A percentile compares a stretch with the other conserved stretches of the same genome.
Conservation (phyloP, 2,888 invertebrate species). For the Atethmia centrago region DNA sequence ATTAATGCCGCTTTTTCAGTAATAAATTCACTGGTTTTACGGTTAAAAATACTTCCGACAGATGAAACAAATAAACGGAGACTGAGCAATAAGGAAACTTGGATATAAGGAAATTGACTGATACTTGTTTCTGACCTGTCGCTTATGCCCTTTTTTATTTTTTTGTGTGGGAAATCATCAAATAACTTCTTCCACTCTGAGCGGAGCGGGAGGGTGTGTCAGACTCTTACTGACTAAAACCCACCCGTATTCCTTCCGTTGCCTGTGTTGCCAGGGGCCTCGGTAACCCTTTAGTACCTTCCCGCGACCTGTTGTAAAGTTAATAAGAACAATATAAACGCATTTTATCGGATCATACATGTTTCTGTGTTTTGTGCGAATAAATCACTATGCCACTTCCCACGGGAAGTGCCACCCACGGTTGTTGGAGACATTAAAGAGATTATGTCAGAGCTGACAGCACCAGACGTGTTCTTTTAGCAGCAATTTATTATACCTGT, state of each 20-base stretch:
- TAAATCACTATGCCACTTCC: slow-evolving; percentile 10
- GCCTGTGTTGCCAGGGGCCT: no score
- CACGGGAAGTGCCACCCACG: slow-evolving; percentile 30
- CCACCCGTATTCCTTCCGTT: no score
- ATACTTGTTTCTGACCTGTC: slow-evolving; percentile 44
- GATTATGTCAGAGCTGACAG: slow-evolving; percentile 15
- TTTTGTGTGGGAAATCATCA: no score
- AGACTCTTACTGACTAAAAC: no score
- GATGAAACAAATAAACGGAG: slow-evolving; percentile 45
- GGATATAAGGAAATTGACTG: slow-evolving; percentile 49
- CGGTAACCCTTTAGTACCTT: no score
- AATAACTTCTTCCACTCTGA: no score
- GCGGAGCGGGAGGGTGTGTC: no score
- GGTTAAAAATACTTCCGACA: slow-evolving; percentile 49
- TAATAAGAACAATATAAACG: slow-evolving; percentile 40
- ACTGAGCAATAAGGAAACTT: slow-evolving; percentile 57
- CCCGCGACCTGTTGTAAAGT: slow-evolving; percentile 49
- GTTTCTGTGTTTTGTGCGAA: slow-evolving; percentile 6
- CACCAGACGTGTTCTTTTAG: slow-evolving; percentile 5
- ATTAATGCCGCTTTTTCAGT: slow-evolving; percentile 38
- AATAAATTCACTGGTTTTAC: slow-evolving; percentile 53
- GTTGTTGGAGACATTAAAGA: slow-evolving; percentile 17
- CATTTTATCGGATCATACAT: slow-evolving; percentile 29
- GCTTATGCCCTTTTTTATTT: no score
- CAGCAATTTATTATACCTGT: background rate